Evolutionary conservation across 1,140 invertebrate genomes (phyloP).

Genomic region (Aphidius gifuensis): DNA sequence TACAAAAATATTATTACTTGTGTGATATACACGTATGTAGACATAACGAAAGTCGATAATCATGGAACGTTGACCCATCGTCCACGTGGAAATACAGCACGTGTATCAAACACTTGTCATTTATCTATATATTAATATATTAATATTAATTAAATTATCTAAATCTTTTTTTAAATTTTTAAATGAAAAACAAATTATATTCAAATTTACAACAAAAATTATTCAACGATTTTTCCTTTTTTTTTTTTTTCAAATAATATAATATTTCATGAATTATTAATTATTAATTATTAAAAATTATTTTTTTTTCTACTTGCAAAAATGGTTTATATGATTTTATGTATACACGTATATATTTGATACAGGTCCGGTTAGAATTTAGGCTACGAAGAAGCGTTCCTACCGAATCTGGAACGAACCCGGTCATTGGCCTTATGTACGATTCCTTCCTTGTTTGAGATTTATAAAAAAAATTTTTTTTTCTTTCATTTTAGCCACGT

Average conservation of each 20-base stretch:
- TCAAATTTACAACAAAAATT: neutral
- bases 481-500: neutral
- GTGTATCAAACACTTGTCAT: neutral
- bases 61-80: conserved; percentile 9
- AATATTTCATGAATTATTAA: no score
- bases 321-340: no score
- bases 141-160: neutral
- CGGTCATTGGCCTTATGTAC: conserved; percentile 40
- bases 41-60: conserved; percentile 11
- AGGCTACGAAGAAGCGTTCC: conserved; percentile 44
- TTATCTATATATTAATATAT: no score
- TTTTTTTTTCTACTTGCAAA: no score
- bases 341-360: neutral
- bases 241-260: neutral
- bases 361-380: conserved; percentile 46
- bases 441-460: conserved; percentile 11
- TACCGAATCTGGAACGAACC: conserved; percentile 47
- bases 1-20: no score
- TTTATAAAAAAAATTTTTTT: neutral
- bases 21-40: neutral
- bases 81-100: conserved; percentile 8
- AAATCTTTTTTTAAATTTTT: neutral
- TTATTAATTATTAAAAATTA: no score
- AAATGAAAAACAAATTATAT: no score
- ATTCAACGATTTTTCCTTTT: neutral